These are phyloP conservation scores for Petroica traversi DNA, from an alignment of 2,113 vertebrate genomes.

Conservation along the genomic window DNA sequence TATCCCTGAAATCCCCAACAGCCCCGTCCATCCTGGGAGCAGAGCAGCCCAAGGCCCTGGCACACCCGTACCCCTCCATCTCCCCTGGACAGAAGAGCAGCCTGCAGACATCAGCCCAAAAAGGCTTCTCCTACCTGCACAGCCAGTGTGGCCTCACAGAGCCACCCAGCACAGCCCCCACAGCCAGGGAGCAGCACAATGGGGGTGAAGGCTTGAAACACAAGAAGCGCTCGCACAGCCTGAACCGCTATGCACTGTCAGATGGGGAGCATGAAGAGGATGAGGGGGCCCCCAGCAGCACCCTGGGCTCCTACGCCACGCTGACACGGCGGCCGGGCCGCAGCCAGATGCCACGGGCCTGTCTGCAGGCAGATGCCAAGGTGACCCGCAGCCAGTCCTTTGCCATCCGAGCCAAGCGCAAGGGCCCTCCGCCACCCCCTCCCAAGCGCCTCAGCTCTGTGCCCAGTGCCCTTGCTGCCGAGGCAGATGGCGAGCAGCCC, in stretches of 20 bases:
- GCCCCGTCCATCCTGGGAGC: not conserved
- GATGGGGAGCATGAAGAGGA: constrained; percentile 87
- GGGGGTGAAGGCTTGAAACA: constrained; percentile 45
- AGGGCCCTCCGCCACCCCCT: constrained; percentile 71
- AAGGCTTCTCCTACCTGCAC: constrained; percentile 64
- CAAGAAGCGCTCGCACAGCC: constrained; percentile 83
- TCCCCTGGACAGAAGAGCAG: constrained; percentile 10
- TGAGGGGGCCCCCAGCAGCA: constrained; percentile 68
- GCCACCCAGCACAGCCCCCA: not conserved
- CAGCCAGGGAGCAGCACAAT: not conserved
- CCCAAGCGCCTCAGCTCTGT: constrained; percentile 83
- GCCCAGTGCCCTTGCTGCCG: constrained; percentile 27
- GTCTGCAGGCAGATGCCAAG: constrained; percentile 32
- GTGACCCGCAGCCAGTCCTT: constrained; percentile 82
- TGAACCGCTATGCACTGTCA: constrained; percentile 83
- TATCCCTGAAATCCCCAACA: constrained; percentile 23
- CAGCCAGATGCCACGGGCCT: constrained; percentile 60
- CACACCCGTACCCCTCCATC: not conserved
- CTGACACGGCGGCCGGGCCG: constrained; percentile 80
- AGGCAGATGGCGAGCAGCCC: not conserved
- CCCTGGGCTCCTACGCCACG: constrained; percentile 86
- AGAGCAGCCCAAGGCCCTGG: constrained; percentile 9
- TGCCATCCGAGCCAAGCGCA: constrained; percentile 82
- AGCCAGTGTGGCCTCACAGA: not conserved
- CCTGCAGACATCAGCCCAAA: constrained; percentile 38